Evolutionary conservation across 1,140 invertebrate species (phyloP), one percentile per base, ranked within the genome.

Genomic region (Ceratina japonica): DNA sequence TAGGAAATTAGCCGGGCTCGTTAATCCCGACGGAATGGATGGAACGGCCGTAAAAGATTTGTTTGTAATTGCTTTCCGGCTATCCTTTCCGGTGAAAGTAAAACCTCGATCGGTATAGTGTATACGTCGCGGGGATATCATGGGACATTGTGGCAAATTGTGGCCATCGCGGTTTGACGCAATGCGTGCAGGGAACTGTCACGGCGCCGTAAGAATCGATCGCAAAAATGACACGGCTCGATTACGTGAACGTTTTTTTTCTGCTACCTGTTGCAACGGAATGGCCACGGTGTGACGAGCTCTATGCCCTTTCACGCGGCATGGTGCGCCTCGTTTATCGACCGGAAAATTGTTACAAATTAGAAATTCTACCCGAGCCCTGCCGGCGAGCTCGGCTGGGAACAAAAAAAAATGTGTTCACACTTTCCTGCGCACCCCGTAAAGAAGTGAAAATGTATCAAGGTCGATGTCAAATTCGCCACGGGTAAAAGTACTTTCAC

Each of bases 41-140:
- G 58, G 37, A 27, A 27, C 10, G 44, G 37, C 15, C 51, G 52
- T 51, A 84, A 84, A 71, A 74, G 80, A 73, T 84, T 80, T 80
- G 56, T 61, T 31, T 59, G 58, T 56, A 80, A 74, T 84, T 79
- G 44, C 54, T 52, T 59, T 10, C 31, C 44, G 22, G 7, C 76
- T 65, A 65, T 73, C 52, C 31, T 64, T 79, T 61, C 71, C 37
- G 63, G 77, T 52, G 77, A 79, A 79, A 79, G 77, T 74, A 8
- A 3, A 7, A 31, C 15, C 44, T 31, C 18, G 20, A n/a, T n/a
- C 16, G 68, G 37, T 70, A 44, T 7, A n/a, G n/a, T n/a, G n/a
- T n/a, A 52, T 27, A 44, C 44, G n/a, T 44, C n/a, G 16, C 20
- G 20, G 15, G 27, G 18, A 5, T n/a, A n/a, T 3, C 13, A 75